Evolutionary conservation across 92 coral and sea anemone genomes (phyloP), one percentile per base, ranked within the genome.

Genomic region (Galaxea fascicularis): DNA sequence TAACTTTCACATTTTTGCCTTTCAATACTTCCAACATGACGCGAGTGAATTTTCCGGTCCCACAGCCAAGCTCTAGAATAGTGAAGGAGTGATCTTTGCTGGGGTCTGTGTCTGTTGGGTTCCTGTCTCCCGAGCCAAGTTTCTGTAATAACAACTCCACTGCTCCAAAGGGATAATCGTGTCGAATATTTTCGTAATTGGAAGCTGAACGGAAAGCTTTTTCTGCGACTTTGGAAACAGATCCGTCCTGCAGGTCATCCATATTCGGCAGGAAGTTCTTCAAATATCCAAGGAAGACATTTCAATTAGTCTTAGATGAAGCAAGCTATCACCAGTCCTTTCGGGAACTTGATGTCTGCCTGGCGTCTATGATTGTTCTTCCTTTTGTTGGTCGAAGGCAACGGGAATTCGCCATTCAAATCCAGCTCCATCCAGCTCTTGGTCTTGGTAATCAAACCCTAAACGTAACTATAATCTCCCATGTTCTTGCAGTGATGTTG

Each of bases 21-120:
- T 83, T 60, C 52, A 83, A 35, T 28, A 70, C 85, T 76, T 83
- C 67, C 27, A 82, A 63, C 71, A 88, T 82, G 53, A 83, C 85
- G 29, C 85, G 80, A 25, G 88, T 30, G 11, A 71, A 71, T 29
- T 71, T 71, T 12, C 76, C 76, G 4, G 58, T 71, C 3, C 90
- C 89, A 53, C 87, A 81, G 2, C 83, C 89, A 45, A 81, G 74
- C 65, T 85, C 93, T 45, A 85, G 47, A 39, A 85, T 65, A 22
- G 51, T 35, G 71, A 57, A 57, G 26, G 53, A 16, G 20, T 59
- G 71, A 67, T 29, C 62, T 44, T 5, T 47, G 57, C 21, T 18
- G 22, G 41, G 41, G 6, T 35, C 41, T 35, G 41, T 35, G 41
- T 35, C 41, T 1, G 28, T 28, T 22, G 30, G 0, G 66, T 20